Evolutionary conservation across 2,113 vertebrate species (phyloP), one percentile per base, ranked within the genome.

Genomic region (Engystomops pustulosus): DNA sequence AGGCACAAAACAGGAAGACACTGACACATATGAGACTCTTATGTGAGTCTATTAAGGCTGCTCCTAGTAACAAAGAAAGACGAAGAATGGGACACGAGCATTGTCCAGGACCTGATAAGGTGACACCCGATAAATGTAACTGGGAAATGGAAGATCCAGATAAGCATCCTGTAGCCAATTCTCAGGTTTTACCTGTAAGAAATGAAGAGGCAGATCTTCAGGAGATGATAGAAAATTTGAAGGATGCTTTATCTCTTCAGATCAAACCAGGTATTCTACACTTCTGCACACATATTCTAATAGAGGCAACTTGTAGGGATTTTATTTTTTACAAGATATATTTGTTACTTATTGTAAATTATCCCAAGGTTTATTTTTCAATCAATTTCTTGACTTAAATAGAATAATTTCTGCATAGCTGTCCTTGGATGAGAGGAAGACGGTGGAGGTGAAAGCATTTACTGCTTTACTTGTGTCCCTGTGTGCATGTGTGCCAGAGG

Each of bases 221-320:
- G 81, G 88, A 93, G 44, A 80, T 95, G 0, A 81, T 94, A 53
- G 90, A 90, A 60, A 90, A 89, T 87, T 89, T 97, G 86, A 92
- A 91, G 84, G 77, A 87, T 44, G 84, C 70, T 0, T 89, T 96
- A 69, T 87, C 85, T 77, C 79, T 88, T 67, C 88, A 93, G 72
- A 87, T 30, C 12, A 84, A 89, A 27, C 34, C 91, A 92, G 92
- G 95, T 95, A 91, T 72, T 41, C 47, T 1, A 60, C 5, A 30
- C 6, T 3, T 32, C 85, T 81, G 79, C n/a, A n/a, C n/a, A n/a
- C n/a, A n/a, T n/a, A n/a, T n/a, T n/a, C n/a, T n/a, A n/a, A n/a
- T n/a, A n/a, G n/a, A n/a, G n/a, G n/a, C n/a, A n/a, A n/a, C n/a
- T n/a, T n/a, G n/a, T n/a, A n/a, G n/a, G n/a, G n/a, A n/a, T n/a